Conservation (phyloP, 2,888 invertebrate species). For the Ypsolopha sequella region DNA sequence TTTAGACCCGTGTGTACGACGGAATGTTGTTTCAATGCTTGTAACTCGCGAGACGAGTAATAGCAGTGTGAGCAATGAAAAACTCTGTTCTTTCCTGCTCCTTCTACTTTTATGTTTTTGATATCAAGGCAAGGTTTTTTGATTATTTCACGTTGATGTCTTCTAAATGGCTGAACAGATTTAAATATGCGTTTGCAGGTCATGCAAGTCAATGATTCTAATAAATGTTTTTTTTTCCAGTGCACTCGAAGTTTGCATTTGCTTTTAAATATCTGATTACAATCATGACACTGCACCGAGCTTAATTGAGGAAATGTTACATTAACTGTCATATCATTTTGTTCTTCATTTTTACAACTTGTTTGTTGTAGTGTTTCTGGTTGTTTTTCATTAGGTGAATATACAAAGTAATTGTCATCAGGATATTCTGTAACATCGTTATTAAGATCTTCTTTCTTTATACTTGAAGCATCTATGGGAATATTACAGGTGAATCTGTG, state of each 20-base stretch:
- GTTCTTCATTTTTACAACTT: not conserved
- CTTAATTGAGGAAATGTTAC: not conserved
- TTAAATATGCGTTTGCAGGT: constrained; percentile 29
- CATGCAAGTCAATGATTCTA: constrained; percentile 18
- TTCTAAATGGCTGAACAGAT: constrained; percentile 24
- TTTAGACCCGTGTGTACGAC: constrained; percentile 37
- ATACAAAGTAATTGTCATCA: constrained; percentile 9
- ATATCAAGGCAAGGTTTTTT: constrained; percentile 19
- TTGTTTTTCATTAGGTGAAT: constrained; percentile 5
- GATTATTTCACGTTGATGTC: constrained; percentile 27
- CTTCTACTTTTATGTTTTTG: constrained; percentile 25
- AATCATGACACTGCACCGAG: constrained; percentile 19
- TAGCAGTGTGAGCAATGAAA: constrained; percentile 36
- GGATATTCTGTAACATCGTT: constrained; percentile 11
- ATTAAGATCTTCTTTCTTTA: constrained; percentile 21
- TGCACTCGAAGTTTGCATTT: constrained; percentile 30
- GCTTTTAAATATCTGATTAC: constrained; percentile 23
- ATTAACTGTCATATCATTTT: not conserved
- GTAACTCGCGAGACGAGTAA: constrained; percentile 28
- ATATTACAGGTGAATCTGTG: not conserved
- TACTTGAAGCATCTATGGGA: constrained; percentile 4
- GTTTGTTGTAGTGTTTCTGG: not conserved
- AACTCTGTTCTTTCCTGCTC: constrained; percentile 27
- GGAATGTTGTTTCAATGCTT: constrained; percentile 34
- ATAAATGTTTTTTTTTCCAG: constrained; percentile 25